Evolutionary conservation across 2,113 vertebrate species (phyloP).

Genomic region (Pitta sordida): DNA sequence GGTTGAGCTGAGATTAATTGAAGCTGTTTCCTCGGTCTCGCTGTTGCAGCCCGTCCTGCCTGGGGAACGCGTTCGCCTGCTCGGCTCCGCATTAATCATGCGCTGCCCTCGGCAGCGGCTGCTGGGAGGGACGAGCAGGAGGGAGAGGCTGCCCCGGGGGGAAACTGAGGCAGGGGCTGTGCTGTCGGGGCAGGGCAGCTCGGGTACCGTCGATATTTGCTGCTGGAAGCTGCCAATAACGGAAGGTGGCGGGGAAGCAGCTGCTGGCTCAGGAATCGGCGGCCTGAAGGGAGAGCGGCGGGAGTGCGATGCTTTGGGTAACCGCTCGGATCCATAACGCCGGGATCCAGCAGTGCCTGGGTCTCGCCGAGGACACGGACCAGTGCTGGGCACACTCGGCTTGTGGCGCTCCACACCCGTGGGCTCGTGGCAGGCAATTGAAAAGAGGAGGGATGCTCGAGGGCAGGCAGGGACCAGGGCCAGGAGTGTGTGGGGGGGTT

Average conservation of each 20-base stretch:
- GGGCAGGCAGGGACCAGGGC: background rate
- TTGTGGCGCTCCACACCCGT: accelerated
- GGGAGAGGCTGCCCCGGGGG: background rate
- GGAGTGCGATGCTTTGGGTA: background rate
- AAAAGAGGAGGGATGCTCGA: background rate
- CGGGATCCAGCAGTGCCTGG: background rate
- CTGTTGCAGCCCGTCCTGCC: background rate
- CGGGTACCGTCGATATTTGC: background rate
- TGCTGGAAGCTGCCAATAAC: background rate
- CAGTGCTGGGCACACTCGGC: background rate
- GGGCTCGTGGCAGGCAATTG: background rate
- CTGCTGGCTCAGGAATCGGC: background rate
- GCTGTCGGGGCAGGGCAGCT: background rate
- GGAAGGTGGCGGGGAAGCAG: background rate
- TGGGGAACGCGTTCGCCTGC: constrained; percentile 27
- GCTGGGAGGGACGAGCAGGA: background rate
- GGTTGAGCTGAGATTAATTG: background rate
- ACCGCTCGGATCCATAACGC: accelerated
- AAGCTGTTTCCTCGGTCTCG: background rate
- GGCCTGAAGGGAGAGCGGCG: background rate
- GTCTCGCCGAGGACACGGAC: background rate
- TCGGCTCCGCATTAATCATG: constrained; percentile 40
- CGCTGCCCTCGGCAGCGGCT: background rate
- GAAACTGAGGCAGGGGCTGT: constrained; percentile 22
- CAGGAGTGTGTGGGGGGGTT: background rate